Evolutionary conservation across 2,113 vertebrate species (phyloP), one percentile per base, ranked within the genome.

Genomic region (Salvator merianae): DNA sequence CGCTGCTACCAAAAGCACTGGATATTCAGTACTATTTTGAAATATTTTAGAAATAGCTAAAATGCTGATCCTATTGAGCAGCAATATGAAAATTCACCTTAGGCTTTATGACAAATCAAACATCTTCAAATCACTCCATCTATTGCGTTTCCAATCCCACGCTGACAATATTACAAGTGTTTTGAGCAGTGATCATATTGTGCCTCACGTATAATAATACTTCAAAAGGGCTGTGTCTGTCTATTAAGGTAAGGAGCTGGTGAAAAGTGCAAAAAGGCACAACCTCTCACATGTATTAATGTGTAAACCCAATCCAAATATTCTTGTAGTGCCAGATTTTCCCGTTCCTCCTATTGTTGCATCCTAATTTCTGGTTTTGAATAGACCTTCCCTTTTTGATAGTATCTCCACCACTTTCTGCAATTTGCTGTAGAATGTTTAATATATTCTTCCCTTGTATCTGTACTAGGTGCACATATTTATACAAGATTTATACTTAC

Each of bases 21-120:
- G 63, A 36, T 47, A 74, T 34, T 83, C 62, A 66, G 20, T 20
- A 76, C 32, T 30, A 36, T 43, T 76, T 83, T 76, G 62, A 66
- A 68, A 34, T 65, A 2, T 22, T 68, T 77, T 36, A 30, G 26
- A 53, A 76, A 76, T 8, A 77, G 71, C 22, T 34, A 68, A 43
- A n/a, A 10, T 43, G 18, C 30, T 59, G 43, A 71, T 87, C 36
- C n/a, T 36, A 7, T 36, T 18, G 30, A 2, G 71, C 38, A 55
- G 32, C 50, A n/a, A 77, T 65, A 3, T 40, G 62, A 59, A 80
- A 74, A 62, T 83, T 69, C 30, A 71, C 4, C 72, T 47, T 20
- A n/a, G 12, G 59, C 20, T n/a, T 72, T 16, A 47, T 75, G 63
- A 28, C 66, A 77, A 90, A 88, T 43, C 47, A 43, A 82, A 86